Conservation (phyloP, 2,113 vertebrate genomes). For the Columba livia region DNA sequence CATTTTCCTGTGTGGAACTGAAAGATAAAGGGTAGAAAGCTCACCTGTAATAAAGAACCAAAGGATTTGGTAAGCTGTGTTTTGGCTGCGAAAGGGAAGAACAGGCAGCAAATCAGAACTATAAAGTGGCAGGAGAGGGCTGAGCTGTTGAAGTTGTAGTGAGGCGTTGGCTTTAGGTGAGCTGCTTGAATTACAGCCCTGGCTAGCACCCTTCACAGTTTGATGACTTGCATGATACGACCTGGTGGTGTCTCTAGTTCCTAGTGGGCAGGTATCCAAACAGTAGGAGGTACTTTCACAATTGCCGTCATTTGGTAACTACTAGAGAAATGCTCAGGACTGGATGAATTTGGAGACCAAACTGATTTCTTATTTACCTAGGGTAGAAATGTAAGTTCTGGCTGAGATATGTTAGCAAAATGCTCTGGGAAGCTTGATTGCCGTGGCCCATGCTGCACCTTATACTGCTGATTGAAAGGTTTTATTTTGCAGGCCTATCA, state of each 20-base stretch:
- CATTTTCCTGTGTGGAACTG: conserved; percentile 36
- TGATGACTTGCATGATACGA: background rate
- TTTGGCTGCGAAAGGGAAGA: conserved; percentile 4
- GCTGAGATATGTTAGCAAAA: background rate
- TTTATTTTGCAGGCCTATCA: conserved; percentile 23
- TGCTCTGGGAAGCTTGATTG: background rate
- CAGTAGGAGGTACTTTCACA: background rate
- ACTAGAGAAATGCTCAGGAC: background rate
- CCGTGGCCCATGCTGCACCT: background rate
- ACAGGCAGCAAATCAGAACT: background rate
- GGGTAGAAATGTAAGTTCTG: background rate
- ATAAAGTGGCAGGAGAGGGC: background rate
- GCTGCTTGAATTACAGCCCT: conserved; percentile 20
- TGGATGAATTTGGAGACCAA: background rate
- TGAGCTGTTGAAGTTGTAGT: background rate
- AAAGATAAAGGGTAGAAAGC: background rate
- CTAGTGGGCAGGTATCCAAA: background rate
- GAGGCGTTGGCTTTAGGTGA: background rate
- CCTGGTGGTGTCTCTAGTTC: conserved; percentile 21
- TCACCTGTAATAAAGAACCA: background rate
- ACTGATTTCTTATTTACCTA: background rate
- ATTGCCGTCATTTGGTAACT: background rate
- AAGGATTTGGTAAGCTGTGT: background rate
- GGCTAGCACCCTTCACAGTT: background rate
- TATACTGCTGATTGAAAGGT: conserved; percentile 2